Evolutionary conservation across 2,113 vertebrate genomes (phyloP).

Genomic region (Leptobrachium ailaonicum): DNA sequence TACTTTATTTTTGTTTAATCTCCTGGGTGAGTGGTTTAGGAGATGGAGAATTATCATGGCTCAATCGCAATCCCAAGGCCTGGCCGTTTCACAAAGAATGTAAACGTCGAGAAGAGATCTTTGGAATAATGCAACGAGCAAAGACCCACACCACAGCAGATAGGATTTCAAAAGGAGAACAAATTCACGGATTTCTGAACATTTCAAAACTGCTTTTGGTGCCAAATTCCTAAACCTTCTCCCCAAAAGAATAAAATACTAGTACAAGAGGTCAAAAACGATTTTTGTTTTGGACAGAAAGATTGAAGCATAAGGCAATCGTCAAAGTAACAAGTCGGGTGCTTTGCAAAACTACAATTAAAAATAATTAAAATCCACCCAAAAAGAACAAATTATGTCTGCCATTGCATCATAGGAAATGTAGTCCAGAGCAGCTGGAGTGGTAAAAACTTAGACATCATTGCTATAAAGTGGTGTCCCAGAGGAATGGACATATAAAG

Average conservation of each 20-base stretch:
- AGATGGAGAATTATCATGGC: not conserved
- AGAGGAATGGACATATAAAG: constrained; percentile 11
- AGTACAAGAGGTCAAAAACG: not conserved
- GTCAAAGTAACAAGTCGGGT: not conserved
- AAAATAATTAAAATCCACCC: too few relatives aligned
- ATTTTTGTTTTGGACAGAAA: not conserved
- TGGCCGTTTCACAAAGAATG: not conserved
- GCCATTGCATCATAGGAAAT: too few relatives aligned
- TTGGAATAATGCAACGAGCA: not conserved
- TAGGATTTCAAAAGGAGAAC: not conserved
- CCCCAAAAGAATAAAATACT: not conserved
- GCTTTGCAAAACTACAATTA: too few relatives aligned
- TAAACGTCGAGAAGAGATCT: not conserved
- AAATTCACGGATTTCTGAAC: not conserved
- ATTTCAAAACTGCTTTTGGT: not conserved
- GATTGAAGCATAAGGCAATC: not conserved
- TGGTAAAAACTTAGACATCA: not conserved
- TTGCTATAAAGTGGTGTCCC: not conserved
- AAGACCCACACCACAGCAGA: not conserved
- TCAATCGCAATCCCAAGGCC: not conserved
- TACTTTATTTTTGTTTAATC: not conserved
- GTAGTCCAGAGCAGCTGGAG: too few relatives aligned
- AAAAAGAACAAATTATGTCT: too few relatives aligned
- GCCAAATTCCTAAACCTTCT: not conserved
- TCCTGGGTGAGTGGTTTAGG: not conserved